A percentile compares a stretch with the other conserved stretches of the same genome.
Conservation (phyloP, 2,888 invertebrate species). For the Thecocarcelia acutangulata region DNA sequence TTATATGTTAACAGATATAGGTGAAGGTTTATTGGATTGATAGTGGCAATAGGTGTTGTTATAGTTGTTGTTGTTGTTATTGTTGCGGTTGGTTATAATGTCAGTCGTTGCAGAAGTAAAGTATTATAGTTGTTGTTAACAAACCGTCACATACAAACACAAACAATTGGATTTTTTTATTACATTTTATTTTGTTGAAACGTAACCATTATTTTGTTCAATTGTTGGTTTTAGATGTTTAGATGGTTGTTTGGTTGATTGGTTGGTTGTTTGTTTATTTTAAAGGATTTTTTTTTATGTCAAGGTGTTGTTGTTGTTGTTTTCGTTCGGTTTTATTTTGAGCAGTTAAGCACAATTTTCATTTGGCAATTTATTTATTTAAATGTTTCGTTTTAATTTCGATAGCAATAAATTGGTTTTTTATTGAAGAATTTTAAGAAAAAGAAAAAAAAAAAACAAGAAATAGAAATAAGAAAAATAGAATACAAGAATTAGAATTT, state of each 20-base stretch:
- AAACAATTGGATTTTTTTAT: slow-evolving; percentile 46
- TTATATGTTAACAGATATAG: slow-evolving; percentile 34
- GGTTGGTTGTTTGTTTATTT: slow-evolving; percentile 28
- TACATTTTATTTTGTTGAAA: slow-evolving; percentile 47
- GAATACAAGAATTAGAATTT: slow-evolving; percentile 45
- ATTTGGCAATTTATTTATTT: slow-evolving; percentile 48
- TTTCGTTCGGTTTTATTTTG: slow-evolving; percentile 40
- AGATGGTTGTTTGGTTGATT: slow-evolving; percentile 29
- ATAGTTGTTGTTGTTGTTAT: slow-evolving; percentile 41
- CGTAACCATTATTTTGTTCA: slow-evolving; percentile 49
- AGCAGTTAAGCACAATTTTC: slow-evolving; percentile 36
- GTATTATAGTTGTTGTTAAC: slow-evolving; percentile 31
- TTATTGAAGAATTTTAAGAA: slow-evolving; percentile 31
- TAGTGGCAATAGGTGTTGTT: slow-evolving; percentile 40
- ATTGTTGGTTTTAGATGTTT: slow-evolving; percentile 49
- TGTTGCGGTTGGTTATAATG: slow-evolving; percentile 43
- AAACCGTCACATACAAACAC: slow-evolving; percentile 22
- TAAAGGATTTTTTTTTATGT: slow-evolving; percentile 53
- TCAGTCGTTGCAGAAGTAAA: slow-evolving; percentile 36
- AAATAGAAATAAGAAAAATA: slow-evolving; percentile 54
- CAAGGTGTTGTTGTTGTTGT: slow-evolving; percentile 58
- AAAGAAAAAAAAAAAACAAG: slow-evolving; percentile 35
- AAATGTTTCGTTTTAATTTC: slow-evolving; percentile 29
- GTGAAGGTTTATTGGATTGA: slow-evolving; percentile 65
- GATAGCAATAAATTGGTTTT: slow-evolving; percentile 37